phyloP scores from a whole-genome alignment of 2,113 vertebrate genomes.

The Bostrychus sinensis region DNA sequence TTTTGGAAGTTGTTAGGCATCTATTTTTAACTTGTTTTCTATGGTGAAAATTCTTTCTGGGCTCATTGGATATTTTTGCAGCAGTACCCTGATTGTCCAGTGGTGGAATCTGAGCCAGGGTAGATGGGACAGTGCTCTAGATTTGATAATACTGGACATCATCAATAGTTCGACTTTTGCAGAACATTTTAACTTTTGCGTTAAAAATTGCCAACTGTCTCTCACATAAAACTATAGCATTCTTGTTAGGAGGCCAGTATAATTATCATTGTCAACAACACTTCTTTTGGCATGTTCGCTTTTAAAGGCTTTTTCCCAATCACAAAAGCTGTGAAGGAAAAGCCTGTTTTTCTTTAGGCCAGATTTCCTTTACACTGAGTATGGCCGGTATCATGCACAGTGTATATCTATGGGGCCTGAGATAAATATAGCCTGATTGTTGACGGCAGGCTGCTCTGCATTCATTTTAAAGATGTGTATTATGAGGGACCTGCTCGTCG shows the following conservation, averaged over 20 bases:
- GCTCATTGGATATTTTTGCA: no score
- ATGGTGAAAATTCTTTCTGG: no score
- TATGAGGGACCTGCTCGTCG: slow-evolving; percentile 13
- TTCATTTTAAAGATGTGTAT: slow-evolving; percentile 16
- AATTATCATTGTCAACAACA: background rate
- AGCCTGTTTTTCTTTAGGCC: slow-evolving; percentile 14
- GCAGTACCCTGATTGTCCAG: no score
- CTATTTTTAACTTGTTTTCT: no score
- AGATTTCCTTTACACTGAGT: slow-evolving; percentile 10
- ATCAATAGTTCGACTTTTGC: no score
- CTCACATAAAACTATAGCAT: background rate
- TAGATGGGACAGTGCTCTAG: no score
- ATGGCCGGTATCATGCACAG: background rate
- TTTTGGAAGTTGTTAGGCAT: no score
- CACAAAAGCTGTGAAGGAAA: slow-evolving; percentile 22
- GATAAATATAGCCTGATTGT: slow-evolving; percentile 31
- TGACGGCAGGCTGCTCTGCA: slow-evolving; percentile 15
- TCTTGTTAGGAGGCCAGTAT: background rate
- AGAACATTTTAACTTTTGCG: no score
- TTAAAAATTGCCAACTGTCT: background rate
- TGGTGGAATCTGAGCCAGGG: no score
- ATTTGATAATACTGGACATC: no score
- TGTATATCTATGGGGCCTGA: slow-evolving; percentile 4
- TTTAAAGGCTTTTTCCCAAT: background rate
- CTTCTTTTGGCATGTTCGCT: background rate